Evolutionary conservation across 2,888 invertebrate genomes (phyloP).

Genomic region (Ennomos erosarius): DNA sequence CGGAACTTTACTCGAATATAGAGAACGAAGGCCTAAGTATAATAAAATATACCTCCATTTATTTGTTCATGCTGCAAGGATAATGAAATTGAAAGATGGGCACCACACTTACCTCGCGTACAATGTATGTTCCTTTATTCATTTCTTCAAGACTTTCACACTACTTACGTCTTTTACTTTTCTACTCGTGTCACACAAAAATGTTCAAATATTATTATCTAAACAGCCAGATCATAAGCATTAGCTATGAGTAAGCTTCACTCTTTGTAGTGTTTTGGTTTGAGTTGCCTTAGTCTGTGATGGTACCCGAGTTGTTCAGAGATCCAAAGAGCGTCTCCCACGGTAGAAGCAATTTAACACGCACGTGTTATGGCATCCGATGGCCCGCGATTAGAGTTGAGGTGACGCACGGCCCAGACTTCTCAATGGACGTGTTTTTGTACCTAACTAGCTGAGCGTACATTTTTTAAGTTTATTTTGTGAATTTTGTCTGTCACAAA

Average conservation of each 20-base stretch:
- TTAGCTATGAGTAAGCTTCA: not conserved
- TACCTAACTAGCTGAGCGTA: conserved; percentile 65
- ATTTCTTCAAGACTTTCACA: conserved; percentile 9
- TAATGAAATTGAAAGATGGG: conserved; percentile 23
- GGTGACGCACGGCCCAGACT: conserved; percentile 65
- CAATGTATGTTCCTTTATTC: conserved; percentile 23
- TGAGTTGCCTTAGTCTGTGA: conserved; percentile 35
- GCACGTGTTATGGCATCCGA: conserved; percentile 82
- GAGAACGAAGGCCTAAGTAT: too few species aligned
- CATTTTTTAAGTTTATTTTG: conserved; percentile 4
- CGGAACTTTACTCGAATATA: too few species aligned
- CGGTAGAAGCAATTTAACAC: conserved; percentile 80
- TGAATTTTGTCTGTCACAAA: too few species aligned
- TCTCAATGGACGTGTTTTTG: conserved; percentile 79
- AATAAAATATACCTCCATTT: conserved; percentile 22
- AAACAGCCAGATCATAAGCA: conserved; percentile 2
- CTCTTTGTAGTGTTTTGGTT: conserved; percentile 11
- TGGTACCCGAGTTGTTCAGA: conserved; percentile 46
- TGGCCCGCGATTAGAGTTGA: conserved; percentile 69
- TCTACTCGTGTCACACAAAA: conserved; percentile 12
- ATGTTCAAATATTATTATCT: not conserved
- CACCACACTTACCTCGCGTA: conserved; percentile 23
- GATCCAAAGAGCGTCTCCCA: conserved; percentile 70
- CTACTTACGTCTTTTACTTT: conserved; percentile 13
- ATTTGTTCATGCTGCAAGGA: conserved; percentile 12